These are phyloP conservation scores for Lasioglossum baleicum DNA, from an alignment of 1,140 invertebrate genomes.

Conservation along the genomic window DNA sequence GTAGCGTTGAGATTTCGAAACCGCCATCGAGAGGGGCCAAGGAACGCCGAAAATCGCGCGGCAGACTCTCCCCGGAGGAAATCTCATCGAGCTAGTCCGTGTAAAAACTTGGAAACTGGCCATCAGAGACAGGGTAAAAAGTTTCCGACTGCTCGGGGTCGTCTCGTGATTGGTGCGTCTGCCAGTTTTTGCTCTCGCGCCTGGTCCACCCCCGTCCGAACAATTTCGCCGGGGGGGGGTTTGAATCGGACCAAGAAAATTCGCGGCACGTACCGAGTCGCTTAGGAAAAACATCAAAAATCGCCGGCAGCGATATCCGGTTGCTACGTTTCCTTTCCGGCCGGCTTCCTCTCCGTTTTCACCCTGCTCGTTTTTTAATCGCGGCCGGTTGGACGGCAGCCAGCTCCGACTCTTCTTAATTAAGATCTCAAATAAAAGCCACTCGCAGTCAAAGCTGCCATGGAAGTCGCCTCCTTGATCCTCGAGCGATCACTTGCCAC, in stretches of 20 bases:
- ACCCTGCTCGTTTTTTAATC: slow-evolving; percentile 11
- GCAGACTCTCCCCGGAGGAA: background rate
- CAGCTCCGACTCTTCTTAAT: slow-evolving; percentile 23
- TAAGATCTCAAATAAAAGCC: slow-evolving; percentile 28
- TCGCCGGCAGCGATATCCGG: slow-evolving; percentile 36
- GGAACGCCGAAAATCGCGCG: background rate
- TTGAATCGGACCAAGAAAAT: slow-evolving; percentile 9
- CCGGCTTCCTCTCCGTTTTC: background rate
- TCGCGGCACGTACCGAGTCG: slow-evolving; percentile 37
- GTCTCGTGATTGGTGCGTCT: slow-evolving; percentile 43
- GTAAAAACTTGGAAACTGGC: slow-evolving; percentile 45
- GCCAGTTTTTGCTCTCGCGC: slow-evolving; percentile 27
- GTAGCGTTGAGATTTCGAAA: too few species aligned
- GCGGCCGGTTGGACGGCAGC: slow-evolving; percentile 11
- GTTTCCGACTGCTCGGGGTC: slow-evolving; percentile 10
- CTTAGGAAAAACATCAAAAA: slow-evolving; percentile 49
- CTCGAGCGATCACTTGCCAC: background rate
- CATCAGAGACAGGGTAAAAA: slow-evolving; percentile 40
- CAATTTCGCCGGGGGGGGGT: slow-evolving; percentile 20
- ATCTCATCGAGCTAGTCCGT: slow-evolving; percentile 17
- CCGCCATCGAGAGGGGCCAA: background rate
- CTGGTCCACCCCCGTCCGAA: background rate
- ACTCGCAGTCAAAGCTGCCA: slow-evolving; percentile 11
- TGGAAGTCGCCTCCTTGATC: background rate
- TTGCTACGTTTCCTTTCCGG: background rate